Conservation (phyloP, 2,113 vertebrate genomes). For the Phyllostomus hastatus region DNA sequence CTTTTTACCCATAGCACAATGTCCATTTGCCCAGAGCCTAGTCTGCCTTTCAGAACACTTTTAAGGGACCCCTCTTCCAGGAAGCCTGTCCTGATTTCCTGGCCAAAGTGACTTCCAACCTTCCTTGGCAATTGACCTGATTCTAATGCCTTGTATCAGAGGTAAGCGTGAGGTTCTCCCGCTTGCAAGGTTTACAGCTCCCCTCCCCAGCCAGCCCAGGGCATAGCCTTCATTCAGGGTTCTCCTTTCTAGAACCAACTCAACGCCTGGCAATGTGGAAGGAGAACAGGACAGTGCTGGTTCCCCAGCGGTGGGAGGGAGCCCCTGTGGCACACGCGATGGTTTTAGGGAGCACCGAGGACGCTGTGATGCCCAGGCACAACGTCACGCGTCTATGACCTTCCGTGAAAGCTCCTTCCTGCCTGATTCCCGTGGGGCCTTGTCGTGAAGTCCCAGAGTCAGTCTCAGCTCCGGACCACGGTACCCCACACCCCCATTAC, state of each 20-base stretch:
- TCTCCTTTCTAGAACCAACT: not conserved
- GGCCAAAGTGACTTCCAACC: not conserved
- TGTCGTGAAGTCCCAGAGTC: not conserved
- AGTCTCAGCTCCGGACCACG: not conserved
- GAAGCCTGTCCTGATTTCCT: not conserved
- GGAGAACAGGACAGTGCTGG: not conserved
- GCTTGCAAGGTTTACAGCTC: not conserved
- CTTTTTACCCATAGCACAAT: not conserved
- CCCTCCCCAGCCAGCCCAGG: not conserved
- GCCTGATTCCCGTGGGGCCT: not conserved
- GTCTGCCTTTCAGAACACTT: not conserved
- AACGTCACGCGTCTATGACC: not conserved
- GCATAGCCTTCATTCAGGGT: not conserved
- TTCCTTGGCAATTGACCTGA: not conserved
- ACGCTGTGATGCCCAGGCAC: not conserved
- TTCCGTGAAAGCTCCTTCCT: not conserved
- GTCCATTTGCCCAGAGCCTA: not conserved
- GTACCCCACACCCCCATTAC: not conserved
- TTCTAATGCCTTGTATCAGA: not conserved
- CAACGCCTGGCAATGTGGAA: not conserved
- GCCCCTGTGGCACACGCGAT: not conserved
- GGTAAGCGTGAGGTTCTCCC: not conserved
- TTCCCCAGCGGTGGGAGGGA: not conserved
- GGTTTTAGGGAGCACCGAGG: not conserved
- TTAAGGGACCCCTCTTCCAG: not conserved